These are phyloP conservation scores for Gymnocephalus cernua DNA, from an alignment of 2,113 vertebrate genomes.

Conservation along the genomic window DNA sequence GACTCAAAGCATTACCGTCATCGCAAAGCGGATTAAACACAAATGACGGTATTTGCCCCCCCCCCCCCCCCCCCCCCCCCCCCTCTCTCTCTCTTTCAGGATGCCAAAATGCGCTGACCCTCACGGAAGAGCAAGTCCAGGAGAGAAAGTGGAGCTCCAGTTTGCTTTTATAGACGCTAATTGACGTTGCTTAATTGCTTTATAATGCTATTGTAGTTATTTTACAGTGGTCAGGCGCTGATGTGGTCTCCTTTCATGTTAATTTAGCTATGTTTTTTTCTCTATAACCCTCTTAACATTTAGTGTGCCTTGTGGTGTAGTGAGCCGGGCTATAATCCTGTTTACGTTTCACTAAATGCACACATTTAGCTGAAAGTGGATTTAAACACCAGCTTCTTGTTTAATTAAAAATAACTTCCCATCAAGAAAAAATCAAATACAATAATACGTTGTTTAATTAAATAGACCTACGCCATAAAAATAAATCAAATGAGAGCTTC, in stretches of 20 bases:
- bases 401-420: constrained; percentile 10
- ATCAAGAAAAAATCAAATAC: background rate
- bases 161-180: constrained; percentile 83
- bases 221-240: constrained; percentile 70
- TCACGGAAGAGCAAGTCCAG: constrained; percentile 64
- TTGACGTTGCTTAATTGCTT: constrained; percentile 84
- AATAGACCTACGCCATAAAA: background rate
- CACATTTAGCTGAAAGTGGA: constrained; percentile 29
- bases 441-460: background rate
- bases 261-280: constrained; percentile 50
- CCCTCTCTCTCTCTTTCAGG: constrained; percentile 53
- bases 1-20: constrained; percentile 72
- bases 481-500: constrained; percentile 3
- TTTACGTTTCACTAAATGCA: constrained; percentile 40
- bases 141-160: constrained; percentile 72
- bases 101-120: constrained; percentile 72
- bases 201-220: constrained; percentile 80
- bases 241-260: constrained; percentile 65
- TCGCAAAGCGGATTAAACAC: constrained; percentile 70
- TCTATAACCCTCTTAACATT: constrained; percentile 45
- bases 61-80: constrained; percentile 27
- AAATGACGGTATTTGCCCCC: constrained; percentile 72
- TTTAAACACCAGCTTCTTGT: constrained; percentile 17
- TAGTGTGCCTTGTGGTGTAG: constrained; percentile 26
- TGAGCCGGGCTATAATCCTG: constrained; percentile 18